These are phyloP conservation scores for Gila orcuttii DNA, from an alignment of 2,113 vertebrate genomes.

Conservation along the genomic window DNA sequence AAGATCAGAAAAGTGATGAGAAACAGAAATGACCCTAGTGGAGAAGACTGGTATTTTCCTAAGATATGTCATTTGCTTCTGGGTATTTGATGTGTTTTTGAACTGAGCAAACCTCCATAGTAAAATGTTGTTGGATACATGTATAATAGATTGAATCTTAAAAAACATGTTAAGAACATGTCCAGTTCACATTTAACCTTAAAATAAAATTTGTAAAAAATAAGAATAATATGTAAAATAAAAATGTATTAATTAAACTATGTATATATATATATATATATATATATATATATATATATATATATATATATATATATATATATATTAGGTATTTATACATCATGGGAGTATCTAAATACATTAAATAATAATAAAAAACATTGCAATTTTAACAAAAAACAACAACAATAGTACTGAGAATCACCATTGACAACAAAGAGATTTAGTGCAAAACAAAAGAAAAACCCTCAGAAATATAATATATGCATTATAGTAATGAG, in stretches of 20 bases:
- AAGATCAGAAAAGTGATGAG: conserved; percentile 25
- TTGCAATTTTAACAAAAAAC: no score
- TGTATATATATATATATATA: no score
- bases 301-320: no score
- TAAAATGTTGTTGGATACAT: background rate
- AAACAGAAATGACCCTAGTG: conserved; percentile 28
- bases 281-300: no score
- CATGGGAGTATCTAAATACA: no score
- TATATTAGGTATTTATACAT: no score
- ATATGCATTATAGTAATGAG: background rate
- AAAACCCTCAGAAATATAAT: background rate
- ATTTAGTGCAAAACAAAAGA: background rate
- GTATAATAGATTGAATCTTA: background rate
- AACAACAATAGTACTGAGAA: background rate
- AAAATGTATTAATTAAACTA: no score
- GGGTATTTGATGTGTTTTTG: background rate
- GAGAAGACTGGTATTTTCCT: conserved; percentile 3
- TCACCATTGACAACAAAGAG: background rate
- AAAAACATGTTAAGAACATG: background rate
- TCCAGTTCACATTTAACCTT: background rate
- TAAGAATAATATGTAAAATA: no score
- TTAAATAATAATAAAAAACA: no score
- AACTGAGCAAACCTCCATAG: background rate
- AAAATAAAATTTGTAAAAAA: background rate
- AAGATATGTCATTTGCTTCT: background rate